These are phyloP conservation scores for Istiophorus platypterus DNA, from an alignment of 2,113 vertebrate species.

Conservation along the genomic window DNA sequence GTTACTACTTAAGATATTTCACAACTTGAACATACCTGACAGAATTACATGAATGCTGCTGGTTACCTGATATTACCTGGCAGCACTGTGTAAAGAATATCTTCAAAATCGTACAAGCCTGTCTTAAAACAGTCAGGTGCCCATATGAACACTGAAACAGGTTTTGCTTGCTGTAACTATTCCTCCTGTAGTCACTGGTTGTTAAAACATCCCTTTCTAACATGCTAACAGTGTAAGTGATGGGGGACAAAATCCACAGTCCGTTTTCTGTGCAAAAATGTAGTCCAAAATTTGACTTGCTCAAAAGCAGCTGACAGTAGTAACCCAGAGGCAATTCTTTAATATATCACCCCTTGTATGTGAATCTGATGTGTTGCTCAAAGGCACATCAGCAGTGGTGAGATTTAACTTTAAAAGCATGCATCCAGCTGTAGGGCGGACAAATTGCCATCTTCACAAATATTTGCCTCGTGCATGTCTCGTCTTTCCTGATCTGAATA, in stretches of 20 bases:
- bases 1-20: too few relatives aligned
- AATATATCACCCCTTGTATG: not conserved
- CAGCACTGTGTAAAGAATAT: not conserved
- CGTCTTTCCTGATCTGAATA: slow-evolving; percentile 7
- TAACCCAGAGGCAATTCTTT: not conserved
- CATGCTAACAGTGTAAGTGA: not conserved
- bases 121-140: not conserved
- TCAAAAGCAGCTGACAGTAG: not conserved
- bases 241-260: not conserved
- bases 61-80: too few relatives aligned
- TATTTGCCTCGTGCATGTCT: slow-evolving; percentile 1
- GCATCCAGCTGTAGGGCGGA: not conserved
- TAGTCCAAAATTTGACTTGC: not conserved
- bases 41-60: too few relatives aligned
- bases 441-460: slow-evolving; percentile 1
- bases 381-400: not conserved
- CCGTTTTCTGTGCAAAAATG: too few relatives aligned
- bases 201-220: not conserved
- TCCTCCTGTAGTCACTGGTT: not conserved
- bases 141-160: not conserved
- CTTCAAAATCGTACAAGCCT: not conserved
- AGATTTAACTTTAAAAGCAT: not conserved
- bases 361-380: not conserved
- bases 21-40: too few relatives aligned
- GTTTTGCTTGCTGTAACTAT: not conserved